Evolutionary conservation across 1,140 invertebrate genomes (phyloP).

Genomic region (Zaprionus nigranus): DNA sequence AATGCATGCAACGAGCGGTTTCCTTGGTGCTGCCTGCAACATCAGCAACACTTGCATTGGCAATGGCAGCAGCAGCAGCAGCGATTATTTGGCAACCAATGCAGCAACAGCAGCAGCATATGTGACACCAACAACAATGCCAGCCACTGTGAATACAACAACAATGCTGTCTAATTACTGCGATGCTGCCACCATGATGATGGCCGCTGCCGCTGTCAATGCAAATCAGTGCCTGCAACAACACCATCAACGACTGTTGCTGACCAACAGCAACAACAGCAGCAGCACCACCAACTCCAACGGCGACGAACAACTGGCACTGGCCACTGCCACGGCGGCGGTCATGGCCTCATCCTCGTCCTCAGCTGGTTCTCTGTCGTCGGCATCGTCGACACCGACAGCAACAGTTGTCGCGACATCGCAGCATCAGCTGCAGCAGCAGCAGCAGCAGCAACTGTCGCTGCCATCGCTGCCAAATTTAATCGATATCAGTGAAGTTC

Average conservation of each 20-base stretch:
- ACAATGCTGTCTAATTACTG: slow-evolving; percentile 84
- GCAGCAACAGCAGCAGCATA: slow-evolving; percentile 31
- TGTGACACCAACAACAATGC: slow-evolving; percentile 42
- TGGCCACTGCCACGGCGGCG: slow-evolving; percentile 35
- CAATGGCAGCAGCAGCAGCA: slow-evolving; percentile 57
- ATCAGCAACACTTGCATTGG: slow-evolving; percentile 41
- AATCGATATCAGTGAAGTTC: slow-evolving; percentile 84
- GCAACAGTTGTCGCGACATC: slow-evolving; percentile 44
- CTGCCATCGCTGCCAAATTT: slow-evolving; percentile 83
- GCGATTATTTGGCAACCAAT: slow-evolving; percentile 24
- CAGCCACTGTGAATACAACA: slow-evolving; percentile 67
- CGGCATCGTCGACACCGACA: slow-evolving; percentile 73
- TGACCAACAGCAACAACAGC: slow-evolving; percentile 50
- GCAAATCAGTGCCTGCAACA: slow-evolving; percentile 84
- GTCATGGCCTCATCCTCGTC: slow-evolving; percentile 51
- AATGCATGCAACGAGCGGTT: slow-evolving; percentile 57
- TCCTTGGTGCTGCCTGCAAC: slow-evolving; percentile 52
- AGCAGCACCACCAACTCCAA: slow-evolving; percentile 30
- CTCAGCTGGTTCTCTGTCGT: slow-evolving; percentile 70
- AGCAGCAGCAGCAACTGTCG: slow-evolving; percentile 35
- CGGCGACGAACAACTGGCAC: slow-evolving; percentile 45
- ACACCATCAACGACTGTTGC: slow-evolving; percentile 75
- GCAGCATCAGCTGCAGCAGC: slow-evolving; percentile 41
- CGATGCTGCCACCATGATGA: slow-evolving; percentile 84
- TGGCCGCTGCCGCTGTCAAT: slow-evolving; percentile 83